Evolutionary conservation across 1,140 invertebrate genomes (phyloP), one percentile per base, ranked within the genome.

Genomic region (Cotesia typhae): DNA sequence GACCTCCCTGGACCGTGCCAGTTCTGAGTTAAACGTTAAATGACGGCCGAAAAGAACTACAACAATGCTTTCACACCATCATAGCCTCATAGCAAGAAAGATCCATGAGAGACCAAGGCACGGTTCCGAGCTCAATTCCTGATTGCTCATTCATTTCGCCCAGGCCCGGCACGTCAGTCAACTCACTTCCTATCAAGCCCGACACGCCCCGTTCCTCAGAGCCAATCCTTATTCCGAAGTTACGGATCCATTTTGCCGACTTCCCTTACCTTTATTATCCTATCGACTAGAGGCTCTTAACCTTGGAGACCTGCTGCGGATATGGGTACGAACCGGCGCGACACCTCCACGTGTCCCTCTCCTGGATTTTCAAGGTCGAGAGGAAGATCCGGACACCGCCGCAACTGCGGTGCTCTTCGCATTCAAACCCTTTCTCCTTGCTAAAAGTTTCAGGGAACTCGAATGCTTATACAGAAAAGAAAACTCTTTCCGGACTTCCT

Each of bases 241-340:
- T 93, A 94, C 91, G 91, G 91, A 93, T 93, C 92, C 86, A 91
- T 89, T 91, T 94, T 93, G 89, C 88, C 90, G 90, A 93, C 91
- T 93, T 93, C 91, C 92, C 92, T 94, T 94, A 94, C 90, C 92
- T 93, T 93, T 92, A 94, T 94, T 94, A 90, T 89, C 93, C 92
- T 92, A 94, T 93, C 91, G 90, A 93, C 92, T 92, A 94, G 92
- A 94, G 93, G 92, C 92, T 94, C 88, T 91, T 92, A 89, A 93
- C 92, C 93, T 94, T 92, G 92, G 92, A 94, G 92, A 94, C 88
- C 90, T 66, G 64, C 64, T 66, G 64, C 64, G 70, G 70, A 66
- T 71, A 71, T 71, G 69, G 60, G 69, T 71, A 71, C 69, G 60
- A 84, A 80, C 87, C 84, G 85, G 87, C 86, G 85, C 85, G 88